phyloP scores from a whole-genome alignment of 2,888 invertebrate species.

The Andrena fulva region DNA sequence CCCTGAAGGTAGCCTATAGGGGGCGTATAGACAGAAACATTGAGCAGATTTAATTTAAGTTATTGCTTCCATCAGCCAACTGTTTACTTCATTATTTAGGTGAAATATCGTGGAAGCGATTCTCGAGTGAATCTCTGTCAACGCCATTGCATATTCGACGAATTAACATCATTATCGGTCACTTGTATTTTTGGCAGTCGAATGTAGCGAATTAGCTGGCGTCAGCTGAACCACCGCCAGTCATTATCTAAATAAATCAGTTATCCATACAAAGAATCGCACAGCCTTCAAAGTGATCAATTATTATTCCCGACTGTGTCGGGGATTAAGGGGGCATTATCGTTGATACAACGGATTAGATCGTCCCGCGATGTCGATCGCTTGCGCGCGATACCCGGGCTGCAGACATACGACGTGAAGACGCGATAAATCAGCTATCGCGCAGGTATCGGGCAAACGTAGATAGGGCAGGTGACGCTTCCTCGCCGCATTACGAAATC shows the following conservation, averaged over 20 bases:
- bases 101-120: conserved; percentile 8
- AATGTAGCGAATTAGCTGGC: background rate
- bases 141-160: background rate
- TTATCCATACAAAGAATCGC: too few species aligned
- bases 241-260: too few species aligned
- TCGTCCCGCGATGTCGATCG: conserved; percentile 42
- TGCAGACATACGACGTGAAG: conserved; percentile 28
- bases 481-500: conserved; percentile 33
- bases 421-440: conserved; percentile 51
- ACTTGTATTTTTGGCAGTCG: background rate
- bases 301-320: conserved; percentile 7
- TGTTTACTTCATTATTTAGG: conserved; percentile 11
- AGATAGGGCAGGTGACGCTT: conserved; percentile 47
- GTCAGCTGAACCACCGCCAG: too few species aligned
- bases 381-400: conserved; percentile 29
- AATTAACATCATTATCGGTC: background rate
- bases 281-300: background rate
- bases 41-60: too few species aligned
- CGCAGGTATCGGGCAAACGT: conserved; percentile 20
- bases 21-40: too few species aligned
- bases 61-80: background rate
- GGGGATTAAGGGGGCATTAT: conserved; percentile 31
- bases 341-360: conserved; percentile 30
- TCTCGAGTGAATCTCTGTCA: conserved; percentile 11
- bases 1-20: too few species aligned